phyloP scores from a whole-genome alignment of 2,113 vertebrate genomes.

The Dryoscopus gambensis region DNA sequence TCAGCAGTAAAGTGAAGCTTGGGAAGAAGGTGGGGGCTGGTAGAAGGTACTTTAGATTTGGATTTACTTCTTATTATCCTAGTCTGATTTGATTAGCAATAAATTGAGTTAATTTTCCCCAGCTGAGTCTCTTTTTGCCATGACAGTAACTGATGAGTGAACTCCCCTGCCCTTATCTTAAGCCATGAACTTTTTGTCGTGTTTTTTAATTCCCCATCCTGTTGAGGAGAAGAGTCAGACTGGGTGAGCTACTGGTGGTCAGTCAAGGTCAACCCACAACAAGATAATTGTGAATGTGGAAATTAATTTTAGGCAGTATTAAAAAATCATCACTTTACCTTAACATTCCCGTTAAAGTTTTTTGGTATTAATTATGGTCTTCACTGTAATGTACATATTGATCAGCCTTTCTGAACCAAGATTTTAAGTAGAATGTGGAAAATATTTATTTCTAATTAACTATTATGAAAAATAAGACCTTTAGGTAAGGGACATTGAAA shows the following conservation, averaged over 20 bases:
- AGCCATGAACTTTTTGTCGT: not conserved
- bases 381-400: not conserved
- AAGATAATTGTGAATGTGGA: not conserved
- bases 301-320: not conserved
- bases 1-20: not conserved
- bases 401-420: not conserved
- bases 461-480: not conserved
- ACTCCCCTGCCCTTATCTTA: not conserved
- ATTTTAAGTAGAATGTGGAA: not conserved
- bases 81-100: not conserved
- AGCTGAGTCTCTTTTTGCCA: not conserved
- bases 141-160: not conserved
- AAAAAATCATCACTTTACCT: not conserved
- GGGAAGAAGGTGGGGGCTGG: not conserved
- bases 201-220: not conserved
- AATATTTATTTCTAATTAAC: not conserved
- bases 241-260: not conserved
- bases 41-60: not conserved
- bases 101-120: not conserved
- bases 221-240: not conserved
- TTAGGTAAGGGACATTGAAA: not conserved
- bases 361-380: not conserved
- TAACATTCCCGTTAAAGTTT: not conserved
- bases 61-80: not conserved
- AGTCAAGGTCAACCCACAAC: not conserved